Evolutionary conservation across 2,888 invertebrate species (phyloP).

Genomic region (Epinotia ramella): DNA sequence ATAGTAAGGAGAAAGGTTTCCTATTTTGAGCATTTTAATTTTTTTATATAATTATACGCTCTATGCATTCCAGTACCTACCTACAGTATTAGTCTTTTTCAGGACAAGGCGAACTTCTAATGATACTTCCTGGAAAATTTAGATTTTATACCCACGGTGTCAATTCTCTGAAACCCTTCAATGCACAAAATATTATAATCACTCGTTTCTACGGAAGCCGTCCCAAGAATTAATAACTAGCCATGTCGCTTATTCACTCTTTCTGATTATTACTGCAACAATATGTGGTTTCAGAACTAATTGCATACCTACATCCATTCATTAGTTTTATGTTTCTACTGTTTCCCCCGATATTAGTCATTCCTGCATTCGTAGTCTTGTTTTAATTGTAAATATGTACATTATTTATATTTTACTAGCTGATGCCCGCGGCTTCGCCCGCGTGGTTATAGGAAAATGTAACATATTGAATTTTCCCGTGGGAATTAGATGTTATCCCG

Average conservation of each 20-base stretch:
- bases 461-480: too few relatives aligned
- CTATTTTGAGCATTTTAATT: too few relatives aligned
- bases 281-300: conserved; percentile 18
- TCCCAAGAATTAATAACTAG: conserved; percentile 28
- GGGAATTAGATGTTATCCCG: too few relatives aligned
- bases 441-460: too few relatives aligned
- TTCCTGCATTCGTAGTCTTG: conserved; percentile 3
- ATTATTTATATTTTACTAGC: not conserved
- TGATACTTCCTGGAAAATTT: not conserved
- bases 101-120: not conserved
- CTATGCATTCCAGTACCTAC: too few relatives aligned
- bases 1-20: too few relatives aligned
- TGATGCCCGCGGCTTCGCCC: too few relatives aligned
- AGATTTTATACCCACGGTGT: not conserved
- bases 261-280: conserved; percentile 14
- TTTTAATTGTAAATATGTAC: conserved; percentile 13
- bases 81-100: not conserved
- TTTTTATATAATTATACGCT: too few relatives aligned
- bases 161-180: not conserved
- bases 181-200: conserved; percentile 5
- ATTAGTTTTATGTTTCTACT: conserved; percentile 11
- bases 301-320: conserved; percentile 23
- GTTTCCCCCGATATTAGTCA: conserved; percentile 29
- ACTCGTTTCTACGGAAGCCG: conserved; percentile 18
- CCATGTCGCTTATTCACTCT: conserved; percentile 10